A percentile compares a stretch with the other conserved stretches of the same genome.
phyloP scores from a whole-genome alignment of 1,140 invertebrate genomes.

The Aporrectodea caliginosa region DNA sequence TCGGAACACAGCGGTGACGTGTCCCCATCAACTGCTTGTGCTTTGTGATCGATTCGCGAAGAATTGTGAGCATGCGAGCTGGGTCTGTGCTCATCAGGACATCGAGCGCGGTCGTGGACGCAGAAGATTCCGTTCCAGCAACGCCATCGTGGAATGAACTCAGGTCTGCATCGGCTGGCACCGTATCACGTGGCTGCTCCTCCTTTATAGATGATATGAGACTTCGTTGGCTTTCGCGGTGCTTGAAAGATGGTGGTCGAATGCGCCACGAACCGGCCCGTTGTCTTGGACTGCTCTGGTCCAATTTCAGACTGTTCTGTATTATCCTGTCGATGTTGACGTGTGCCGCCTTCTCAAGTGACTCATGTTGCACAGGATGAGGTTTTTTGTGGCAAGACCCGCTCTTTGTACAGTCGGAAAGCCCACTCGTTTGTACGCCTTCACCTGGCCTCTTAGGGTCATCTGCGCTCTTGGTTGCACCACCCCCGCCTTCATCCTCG shows the following conservation, averaged over 20 bases:
- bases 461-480: neutral
- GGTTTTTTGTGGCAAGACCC: neutral
- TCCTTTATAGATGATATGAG: neutral
- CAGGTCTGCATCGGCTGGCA: too few relatives aligned
- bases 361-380: neutral
- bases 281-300: neutral
- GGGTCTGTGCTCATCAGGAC: slow-evolving; percentile 58
- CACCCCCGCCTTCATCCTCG: neutral
- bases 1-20: slow-evolving; percentile 62
- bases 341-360: neutral
- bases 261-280: neutral
- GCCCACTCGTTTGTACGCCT: neutral
- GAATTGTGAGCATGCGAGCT: slow-evolving; percentile 62
- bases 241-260: neutral
- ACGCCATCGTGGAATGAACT: neutral
- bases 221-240: neutral
- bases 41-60: slow-evolving; percentile 68
- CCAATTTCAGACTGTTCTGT: neutral
- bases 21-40: slow-evolving; percentile 64
- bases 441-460: slow-evolving; percentile 6
- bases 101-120: slow-evolving; percentile 43
- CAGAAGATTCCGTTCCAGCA: neutral
- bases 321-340: neutral
- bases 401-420: too few relatives aligned
- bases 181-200: neutral